Evolutionary conservation across 1,140 invertebrate species (phyloP), one percentile per base, ranked within the genome.

Genomic region (Calliopsis andreniformis): DNA sequence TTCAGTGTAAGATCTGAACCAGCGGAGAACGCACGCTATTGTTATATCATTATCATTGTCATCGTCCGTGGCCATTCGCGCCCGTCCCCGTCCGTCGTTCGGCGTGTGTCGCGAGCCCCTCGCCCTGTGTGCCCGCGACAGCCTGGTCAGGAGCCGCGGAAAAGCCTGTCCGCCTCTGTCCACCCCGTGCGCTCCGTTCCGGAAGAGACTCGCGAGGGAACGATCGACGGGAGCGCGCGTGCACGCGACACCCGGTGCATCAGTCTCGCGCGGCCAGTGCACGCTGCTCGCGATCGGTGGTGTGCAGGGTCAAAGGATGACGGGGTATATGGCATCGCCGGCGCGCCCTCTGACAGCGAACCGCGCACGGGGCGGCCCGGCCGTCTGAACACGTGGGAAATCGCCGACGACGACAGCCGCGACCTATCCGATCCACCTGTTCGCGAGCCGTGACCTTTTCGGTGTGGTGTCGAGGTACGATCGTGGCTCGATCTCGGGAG

Each of bases 1-100:
- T 88, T 91, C 91, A 92, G 91, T 92, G 90, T 91, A 91, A 90
- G 91, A 92, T 92, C 90, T 87, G 90, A 92, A 90, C 90, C 89
- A 88, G 90, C 84, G 89, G 91, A 90, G 91, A 92, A 91, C 91
- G 90, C 91, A 92, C 91, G 88, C 88, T 88, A 92, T 92, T 92
- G 91, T 92, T 91, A 89, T 90, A 91, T 91, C 89, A 91, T 91
- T 91, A 90, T 90, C 87, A 91, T 91, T 89, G 87, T 90, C 89
- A 87, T 85, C 73, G 80, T 84, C 47, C 77, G 79, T 62, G 76
- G 66, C 56, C 58, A 78, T 76, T 78, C 82, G 81, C 81, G 80
- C 78, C 73, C 51, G 45, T 79, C 28, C 55, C 71, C 70, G 66
- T 58, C 64, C 25, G 56, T 35, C 49, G 12, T 39, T 28, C 30